Percentiles rank a stretch among this genome's conserved stretches.
Conservation (phyloP, 2,113 vertebrate genomes). For the Engystomops pustulosus region DNA sequence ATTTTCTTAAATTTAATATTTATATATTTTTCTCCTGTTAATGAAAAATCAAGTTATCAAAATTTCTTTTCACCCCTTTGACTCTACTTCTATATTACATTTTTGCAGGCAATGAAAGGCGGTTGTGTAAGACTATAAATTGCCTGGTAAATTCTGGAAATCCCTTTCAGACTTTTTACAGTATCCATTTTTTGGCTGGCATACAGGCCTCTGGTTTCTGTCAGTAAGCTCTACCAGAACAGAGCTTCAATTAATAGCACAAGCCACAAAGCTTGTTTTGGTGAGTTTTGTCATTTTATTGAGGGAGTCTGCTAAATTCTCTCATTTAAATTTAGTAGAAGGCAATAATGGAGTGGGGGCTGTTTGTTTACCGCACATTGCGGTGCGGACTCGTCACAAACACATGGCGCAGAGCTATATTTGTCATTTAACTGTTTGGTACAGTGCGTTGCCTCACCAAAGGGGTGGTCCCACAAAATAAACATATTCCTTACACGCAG, state of each 20-base stretch:
- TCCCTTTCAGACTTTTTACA: conserved; percentile 46
- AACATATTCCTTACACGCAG: too few relatives aligned
- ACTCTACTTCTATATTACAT: neutral
- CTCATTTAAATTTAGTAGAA: conserved; percentile 35
- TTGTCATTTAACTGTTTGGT: neutral
- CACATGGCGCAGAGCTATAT: neutral
- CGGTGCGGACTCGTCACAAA: neutral
- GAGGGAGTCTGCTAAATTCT: neutral
- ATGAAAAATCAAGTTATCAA: neutral
- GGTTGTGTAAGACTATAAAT: conserved; percentile 41
- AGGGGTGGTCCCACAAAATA: too few relatives aligned
- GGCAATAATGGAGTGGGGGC: neutral
- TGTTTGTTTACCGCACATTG: neutral
- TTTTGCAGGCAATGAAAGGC: conserved; percentile 53
- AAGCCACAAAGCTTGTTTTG: conserved; percentile 45
- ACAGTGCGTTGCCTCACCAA: too few relatives aligned
- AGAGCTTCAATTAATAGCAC: conserved; percentile 48
- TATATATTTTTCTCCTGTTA: neutral
- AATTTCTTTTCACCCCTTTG: neutral
- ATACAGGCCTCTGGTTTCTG: conserved; percentile 47
- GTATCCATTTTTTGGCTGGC: conserved; percentile 52
- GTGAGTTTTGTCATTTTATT: neutral
- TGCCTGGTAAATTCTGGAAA: conserved; percentile 49
- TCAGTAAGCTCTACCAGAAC: conserved; percentile 36
- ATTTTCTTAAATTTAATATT: neutral